These are phyloP conservation scores for Drosophila setifemur DNA, from an alignment of 1,140 invertebrate species.

Conservation along the genomic window DNA sequence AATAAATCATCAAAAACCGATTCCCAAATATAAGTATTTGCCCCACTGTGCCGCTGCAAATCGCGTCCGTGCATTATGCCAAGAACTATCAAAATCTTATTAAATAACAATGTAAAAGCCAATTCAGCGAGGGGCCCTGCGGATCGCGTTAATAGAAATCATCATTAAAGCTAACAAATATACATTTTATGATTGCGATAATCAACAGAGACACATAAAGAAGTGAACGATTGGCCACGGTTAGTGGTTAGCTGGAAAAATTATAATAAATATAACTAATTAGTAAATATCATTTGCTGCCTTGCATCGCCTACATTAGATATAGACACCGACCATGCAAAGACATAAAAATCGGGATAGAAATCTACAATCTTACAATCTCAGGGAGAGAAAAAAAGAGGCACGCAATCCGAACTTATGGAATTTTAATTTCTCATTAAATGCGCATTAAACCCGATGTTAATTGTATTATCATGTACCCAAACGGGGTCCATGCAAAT, in stretches of 20 bases:
- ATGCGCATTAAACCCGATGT: conserved; percentile 38
- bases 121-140: neutral
- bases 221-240: conserved; percentile 30
- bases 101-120: conserved; percentile 35
- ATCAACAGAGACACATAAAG: conserved; percentile 48
- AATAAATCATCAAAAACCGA: neutral
- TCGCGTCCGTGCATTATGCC: conserved; percentile 57
- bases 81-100: conserved; percentile 59
- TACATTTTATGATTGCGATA: conserved; percentile 72
- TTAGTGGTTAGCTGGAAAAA: conserved; percentile 32
- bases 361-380: conserved; percentile 13
- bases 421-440: conserved; percentile 50
- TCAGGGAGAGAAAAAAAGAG: neutral
- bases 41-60: conserved; percentile 14
- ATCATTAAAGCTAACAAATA: conserved; percentile 51
- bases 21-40: neutral
- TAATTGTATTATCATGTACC: conserved; percentile 55
- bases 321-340: conserved; percentile 47
- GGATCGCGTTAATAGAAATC: conserved; percentile 56
- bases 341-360: conserved; percentile 47
- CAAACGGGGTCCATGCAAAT: conserved; percentile 31
- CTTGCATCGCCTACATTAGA: conserved; percentile 10
- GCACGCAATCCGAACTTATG: conserved; percentile 36
- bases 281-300: conserved; percentile 57
- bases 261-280: conserved; percentile 63